A percentile compares a stretch with the other conserved stretches of the same genome.
phyloP scores from a whole-genome alignment of 2,888 invertebrate species.

The Epirrhoe alternata region DNA sequence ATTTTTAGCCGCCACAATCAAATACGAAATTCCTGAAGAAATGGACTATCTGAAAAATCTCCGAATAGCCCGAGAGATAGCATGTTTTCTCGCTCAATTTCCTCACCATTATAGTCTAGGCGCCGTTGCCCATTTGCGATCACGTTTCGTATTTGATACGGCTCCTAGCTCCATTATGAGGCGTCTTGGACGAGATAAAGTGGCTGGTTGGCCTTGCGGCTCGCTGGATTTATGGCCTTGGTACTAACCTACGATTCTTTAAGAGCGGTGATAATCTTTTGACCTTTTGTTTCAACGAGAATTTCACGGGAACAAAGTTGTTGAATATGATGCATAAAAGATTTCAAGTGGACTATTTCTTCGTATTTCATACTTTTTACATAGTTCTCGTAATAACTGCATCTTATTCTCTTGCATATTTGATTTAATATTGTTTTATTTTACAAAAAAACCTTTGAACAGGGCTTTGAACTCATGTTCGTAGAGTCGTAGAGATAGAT shows the following conservation, averaged over 20 bases:
- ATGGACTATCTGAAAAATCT: conserved; percentile 9
- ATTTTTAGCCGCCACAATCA: not conserved
- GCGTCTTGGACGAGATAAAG: conserved; percentile 49
- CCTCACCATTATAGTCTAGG: conserved; percentile 25
- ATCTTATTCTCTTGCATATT: no score
- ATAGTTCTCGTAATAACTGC: no score
- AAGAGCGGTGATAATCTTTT: conserved; percentile 29
- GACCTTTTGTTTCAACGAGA: conserved; percentile 27
- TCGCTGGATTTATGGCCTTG: conserved; percentile 36
- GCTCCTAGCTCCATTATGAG: conserved; percentile 47
- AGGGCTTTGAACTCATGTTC: no score
- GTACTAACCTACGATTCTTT: conserved; percentile 34
- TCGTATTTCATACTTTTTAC: no score
- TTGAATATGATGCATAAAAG: not conserved
- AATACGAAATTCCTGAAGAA: not conserved
- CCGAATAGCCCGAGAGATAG: conserved; percentile 20
- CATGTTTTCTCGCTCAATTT: conserved; percentile 39
- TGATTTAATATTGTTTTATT: no score
- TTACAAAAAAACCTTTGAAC: no score
- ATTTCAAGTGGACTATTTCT: not conserved
- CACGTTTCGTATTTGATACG: conserved; percentile 46
- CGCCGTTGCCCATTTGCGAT: conserved; percentile 32
- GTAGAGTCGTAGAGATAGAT: no score
- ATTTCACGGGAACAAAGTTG: conserved; percentile 7
- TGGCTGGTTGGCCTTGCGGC: conserved; percentile 46